Evolutionary conservation across 2,113 vertebrate genomes (phyloP).

Genomic region (Climacteris rufus): DNA sequence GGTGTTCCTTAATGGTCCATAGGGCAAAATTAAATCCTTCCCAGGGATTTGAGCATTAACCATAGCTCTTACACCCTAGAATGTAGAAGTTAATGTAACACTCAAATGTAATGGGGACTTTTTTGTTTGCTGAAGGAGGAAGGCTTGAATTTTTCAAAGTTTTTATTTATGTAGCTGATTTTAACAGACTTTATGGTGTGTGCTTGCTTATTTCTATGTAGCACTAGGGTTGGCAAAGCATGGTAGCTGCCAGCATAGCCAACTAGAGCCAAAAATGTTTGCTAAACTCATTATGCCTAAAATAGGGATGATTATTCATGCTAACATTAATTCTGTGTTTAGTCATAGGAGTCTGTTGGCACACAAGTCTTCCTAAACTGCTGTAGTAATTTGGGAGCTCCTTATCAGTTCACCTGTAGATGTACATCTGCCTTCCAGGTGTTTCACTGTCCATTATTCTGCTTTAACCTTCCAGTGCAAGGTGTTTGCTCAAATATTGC

Average conservation of each 20-base stretch:
- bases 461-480: neutral
- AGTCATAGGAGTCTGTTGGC: neutral
- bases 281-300: constrained; percentile 14
- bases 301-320: constrained; percentile 14
- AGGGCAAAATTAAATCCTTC: constrained; percentile 20
- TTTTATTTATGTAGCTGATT: neutral
- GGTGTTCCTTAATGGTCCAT: constrained; percentile 3
- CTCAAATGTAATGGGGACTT: neutral
- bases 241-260: neutral
- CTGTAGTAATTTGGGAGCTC: neutral
- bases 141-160: neutral
- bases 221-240: neutral
- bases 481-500: neutral
- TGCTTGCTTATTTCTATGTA: neutral
- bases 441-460: neutral
- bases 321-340: neutral
- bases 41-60: constrained; percentile 11
- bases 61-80: neutral
- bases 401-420: neutral
- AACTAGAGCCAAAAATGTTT: constrained; percentile 6
- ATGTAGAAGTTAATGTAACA: neutral
- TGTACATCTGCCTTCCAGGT: neutral
- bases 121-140: neutral
- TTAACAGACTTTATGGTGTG: neutral
- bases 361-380: neutral